phyloP scores from a whole-genome alignment of 2,113 vertebrate species.

The Nipponia nippon region DNA sequence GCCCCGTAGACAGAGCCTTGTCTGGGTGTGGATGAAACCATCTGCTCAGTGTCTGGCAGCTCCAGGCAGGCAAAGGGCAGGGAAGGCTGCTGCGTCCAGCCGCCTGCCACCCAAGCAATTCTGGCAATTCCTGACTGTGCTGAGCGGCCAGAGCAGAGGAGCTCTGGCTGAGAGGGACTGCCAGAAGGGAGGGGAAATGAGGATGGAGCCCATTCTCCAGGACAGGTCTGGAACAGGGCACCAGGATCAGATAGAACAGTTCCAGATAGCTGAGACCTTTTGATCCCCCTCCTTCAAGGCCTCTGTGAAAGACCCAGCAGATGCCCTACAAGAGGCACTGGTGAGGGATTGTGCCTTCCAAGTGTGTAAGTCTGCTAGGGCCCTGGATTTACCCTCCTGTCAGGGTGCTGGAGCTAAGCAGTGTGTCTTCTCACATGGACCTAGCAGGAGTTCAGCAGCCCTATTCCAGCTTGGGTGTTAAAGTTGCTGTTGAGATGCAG shows the following conservation, averaged over 20 bases:
- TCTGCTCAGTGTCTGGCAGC: constrained; percentile 44
- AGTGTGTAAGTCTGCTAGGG: not conserved
- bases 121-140: not conserved
- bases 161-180: not conserved
- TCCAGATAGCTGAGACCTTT: not conserved
- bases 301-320: not conserved
- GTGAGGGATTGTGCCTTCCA: not conserved
- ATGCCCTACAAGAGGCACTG: not conserved
- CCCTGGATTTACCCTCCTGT: not conserved
- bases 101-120: not conserved
- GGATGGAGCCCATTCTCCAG: not conserved
- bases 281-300: not conserved
- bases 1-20: not conserved
- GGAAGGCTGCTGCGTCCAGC: not conserved
- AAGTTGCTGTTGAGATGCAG: not conserved
- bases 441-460: not conserved
- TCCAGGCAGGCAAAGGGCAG: not conserved
- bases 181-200: not conserved
- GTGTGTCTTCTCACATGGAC: not conserved
- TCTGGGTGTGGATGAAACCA: constrained; percentile 4
- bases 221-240: not conserved
- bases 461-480: not conserved
- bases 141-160: not conserved
- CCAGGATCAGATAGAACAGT: not conserved
- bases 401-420: not conserved